Evolutionary conservation across 2,113 vertebrate genomes (phyloP).

Genomic region (Columba janthina): DNA sequence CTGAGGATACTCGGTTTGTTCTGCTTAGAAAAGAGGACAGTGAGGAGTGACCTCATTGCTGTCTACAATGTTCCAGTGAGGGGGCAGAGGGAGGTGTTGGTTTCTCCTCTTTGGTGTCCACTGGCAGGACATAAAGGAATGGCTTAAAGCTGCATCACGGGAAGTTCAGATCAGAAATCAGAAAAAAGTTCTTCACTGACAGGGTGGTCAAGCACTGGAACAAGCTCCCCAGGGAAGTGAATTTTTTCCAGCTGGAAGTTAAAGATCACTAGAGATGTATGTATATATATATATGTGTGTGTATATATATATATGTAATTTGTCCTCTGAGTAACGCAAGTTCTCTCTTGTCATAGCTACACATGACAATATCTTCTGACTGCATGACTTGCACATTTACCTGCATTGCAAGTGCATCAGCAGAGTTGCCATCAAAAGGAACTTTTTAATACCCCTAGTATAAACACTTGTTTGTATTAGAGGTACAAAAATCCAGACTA

Average conservation of each 20-base stretch:
- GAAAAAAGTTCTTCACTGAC: not conserved
- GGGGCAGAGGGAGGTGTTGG: not conserved
- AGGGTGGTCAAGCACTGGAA: not conserved
- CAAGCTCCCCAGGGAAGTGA: not conserved
- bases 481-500: not conserved
- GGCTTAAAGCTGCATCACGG: not conserved
- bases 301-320: not conserved
- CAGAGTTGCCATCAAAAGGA: not conserved
- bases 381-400: not conserved
- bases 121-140: not conserved
- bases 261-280: not conserved
- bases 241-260: not conserved
- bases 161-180: not conserved
- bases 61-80: not conserved
- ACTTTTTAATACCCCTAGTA: not conserved
- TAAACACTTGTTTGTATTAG: not conserved
- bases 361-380: not conserved
- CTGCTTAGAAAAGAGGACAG: not conserved
- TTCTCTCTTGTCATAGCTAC: not conserved
- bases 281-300: not conserved
- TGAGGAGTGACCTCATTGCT: not conserved
- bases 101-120: fast-evolving
- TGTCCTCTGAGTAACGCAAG: not conserved
- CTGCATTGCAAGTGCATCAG: not conserved
- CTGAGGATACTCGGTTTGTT: not conserved